Conservation (phyloP, 2,888 invertebrate species). For the Pemphredon lugubris region DNA sequence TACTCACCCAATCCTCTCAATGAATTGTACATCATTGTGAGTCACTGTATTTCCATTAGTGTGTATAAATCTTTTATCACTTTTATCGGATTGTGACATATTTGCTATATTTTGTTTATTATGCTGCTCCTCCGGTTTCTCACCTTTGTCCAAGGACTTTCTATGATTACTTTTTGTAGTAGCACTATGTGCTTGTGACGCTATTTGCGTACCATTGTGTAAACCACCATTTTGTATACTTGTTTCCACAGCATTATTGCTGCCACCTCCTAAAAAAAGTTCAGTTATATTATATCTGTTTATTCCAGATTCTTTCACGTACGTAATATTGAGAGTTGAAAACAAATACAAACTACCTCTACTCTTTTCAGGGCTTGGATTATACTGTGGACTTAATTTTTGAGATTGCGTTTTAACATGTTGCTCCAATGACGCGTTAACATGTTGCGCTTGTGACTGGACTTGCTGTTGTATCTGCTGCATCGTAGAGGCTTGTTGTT, state of each 20-base stretch:
- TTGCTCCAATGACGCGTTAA: conserved; percentile 71
- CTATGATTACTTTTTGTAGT: conserved; percentile 82
- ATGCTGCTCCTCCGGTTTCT: conserved; percentile 79
- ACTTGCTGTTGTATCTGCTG: conserved; percentile 75
- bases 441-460: conserved; percentile 72
- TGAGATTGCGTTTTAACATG: conserved; percentile 78
- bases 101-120: conserved; percentile 75
- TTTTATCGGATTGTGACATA: conserved; percentile 76
- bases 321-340: conserved; percentile 46
- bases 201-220: conserved; percentile 74
- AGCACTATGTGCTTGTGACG: conserved; percentile 73
- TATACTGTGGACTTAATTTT: conserved; percentile 77
- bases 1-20: conserved; percentile 81
- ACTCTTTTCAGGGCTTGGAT: conserved; percentile 81
- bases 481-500: conserved; percentile 80
- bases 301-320: not conserved
- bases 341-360: conserved; percentile 80
- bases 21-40: conserved; percentile 81
- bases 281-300: conserved; percentile 9
- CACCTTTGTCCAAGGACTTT: conserved; percentile 82
- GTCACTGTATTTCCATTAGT: conserved; percentile 80
- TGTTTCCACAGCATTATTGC: conserved; percentile 71
- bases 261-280: conserved; percentile 64
- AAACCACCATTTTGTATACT: conserved; percentile 78
- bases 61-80: conserved; percentile 80